Evolutionary conservation across 2,113 vertebrate species (phyloP).

Genomic region (Anoplopoma fimbria): DNA sequence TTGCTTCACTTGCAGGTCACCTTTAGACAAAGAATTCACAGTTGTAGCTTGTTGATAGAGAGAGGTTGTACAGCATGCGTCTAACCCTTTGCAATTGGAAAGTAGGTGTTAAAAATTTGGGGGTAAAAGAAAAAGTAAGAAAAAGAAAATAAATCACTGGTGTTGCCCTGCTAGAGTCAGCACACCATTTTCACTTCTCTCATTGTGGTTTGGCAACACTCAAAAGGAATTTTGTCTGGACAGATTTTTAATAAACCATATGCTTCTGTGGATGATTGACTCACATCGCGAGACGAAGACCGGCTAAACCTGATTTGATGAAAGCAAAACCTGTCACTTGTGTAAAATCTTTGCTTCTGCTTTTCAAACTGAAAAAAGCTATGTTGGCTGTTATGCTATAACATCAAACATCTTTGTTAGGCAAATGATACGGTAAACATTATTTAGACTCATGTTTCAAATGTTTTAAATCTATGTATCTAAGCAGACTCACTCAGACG

Average conservation of each 20-base stretch:
- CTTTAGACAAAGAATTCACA: constrained; percentile 3
- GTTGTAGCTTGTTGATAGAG: not conserved
- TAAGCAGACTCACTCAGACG: no score
- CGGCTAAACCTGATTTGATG: constrained; percentile 1
- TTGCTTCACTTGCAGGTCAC: not conserved
- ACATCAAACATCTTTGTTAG: constrained; percentile 10
- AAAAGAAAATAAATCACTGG: not conserved
- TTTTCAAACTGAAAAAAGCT: not conserved
- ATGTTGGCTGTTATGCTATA: not conserved
- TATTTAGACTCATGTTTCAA: not conserved
- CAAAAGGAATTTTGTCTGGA: constrained; percentile 37
- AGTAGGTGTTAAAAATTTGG: not conserved
- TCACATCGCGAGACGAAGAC: not conserved
- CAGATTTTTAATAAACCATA: constrained; percentile 13
- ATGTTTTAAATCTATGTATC: not conserved
- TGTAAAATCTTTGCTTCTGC: constrained; percentile 12
- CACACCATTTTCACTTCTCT: constrained; percentile 33
- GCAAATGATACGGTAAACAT: not conserved
- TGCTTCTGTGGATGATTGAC: constrained; percentile 26
- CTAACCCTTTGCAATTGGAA: constrained; percentile 6
- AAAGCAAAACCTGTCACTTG: not conserved
- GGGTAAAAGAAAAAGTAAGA: not conserved
- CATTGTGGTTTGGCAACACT: constrained; percentile 39
- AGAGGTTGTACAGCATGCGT: not conserved
- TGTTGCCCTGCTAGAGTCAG: not conserved